A percentile compares a stretch with the other conserved stretches of the same genome.
These are phyloP conservation scores for Tokudaia muenninki DNA, from an alignment of 2,797 vertebrate genomes.

Conservation along the genomic window DNA sequence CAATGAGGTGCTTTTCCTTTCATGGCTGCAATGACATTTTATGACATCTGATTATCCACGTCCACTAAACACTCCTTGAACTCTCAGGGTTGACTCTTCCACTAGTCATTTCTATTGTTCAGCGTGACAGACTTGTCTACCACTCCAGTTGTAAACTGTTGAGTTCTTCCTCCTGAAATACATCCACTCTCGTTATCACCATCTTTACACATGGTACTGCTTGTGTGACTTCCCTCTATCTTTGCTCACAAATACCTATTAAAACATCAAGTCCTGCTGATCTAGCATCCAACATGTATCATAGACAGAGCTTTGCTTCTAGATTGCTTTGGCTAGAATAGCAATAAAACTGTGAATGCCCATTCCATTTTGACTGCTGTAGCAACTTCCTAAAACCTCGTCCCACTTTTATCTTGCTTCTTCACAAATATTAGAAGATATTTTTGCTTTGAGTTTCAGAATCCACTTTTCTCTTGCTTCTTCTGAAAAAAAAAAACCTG, in stretches of 20 bases:
- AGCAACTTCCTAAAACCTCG: neutral
- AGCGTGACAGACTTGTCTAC: neutral
- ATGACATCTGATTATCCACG: neutral
- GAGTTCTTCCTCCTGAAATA: neutral
- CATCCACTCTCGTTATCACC: neutral
- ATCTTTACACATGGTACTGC: neutral
- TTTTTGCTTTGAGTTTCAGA: neutral
- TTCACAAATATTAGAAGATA: neutral
- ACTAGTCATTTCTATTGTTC: neutral
- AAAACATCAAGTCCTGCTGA: neutral
- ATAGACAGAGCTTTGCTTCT: neutral
- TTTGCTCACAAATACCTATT: neutral
- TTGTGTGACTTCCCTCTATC: neutral
- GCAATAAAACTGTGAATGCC: neutral
- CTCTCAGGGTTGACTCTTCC: neutral
- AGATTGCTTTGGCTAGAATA: neutral
- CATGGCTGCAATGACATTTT: neutral
- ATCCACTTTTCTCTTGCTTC: neutral
- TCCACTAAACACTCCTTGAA: neutral
- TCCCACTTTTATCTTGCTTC: neutral
- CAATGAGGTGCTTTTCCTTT: neutral
- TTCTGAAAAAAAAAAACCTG: neutral
- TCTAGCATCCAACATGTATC: neutral
- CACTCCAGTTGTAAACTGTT: neutral
- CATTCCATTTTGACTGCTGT: neutral